Evolutionary conservation across 1,140 invertebrate genomes (phyloP), one percentile per base, ranked within the genome.

Genomic region (Bombus affinis): DNA sequence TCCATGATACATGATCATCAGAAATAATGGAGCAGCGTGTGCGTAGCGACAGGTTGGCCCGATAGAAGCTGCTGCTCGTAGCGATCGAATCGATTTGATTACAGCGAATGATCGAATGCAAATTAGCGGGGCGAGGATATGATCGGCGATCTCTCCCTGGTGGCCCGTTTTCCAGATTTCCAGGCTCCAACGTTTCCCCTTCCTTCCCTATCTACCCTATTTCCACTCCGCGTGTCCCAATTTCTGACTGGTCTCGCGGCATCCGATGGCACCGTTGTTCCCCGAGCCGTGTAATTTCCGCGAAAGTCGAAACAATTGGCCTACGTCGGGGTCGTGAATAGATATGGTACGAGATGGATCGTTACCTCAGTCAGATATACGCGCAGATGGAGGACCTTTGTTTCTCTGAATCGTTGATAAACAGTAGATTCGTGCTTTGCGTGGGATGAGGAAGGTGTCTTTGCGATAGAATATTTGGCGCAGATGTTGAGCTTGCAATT

Each of bases 91-190:
- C 81, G 85, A 90, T 89, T 90, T 87, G 88, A 89, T 89, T 84
- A 90, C 85, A 66, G 57, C 78, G 89, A 89, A 90, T 89, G 89
- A 90, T 90, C 86, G 89, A 90, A 90, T 90, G 89, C 89, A 90
- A 89, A 90, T 90, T 90, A 83, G 80, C 88, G 65, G 76, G 8
- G 74, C 76, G 53, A 71, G 83, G 62, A 82, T 84, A 89, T 87
- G 28, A 86, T 89, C 85, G 81, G n/a, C n/a, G 47, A 66, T 73
- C 76, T 53, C 47, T 76, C 80, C 75, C 75, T 32, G 70, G 65
- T 70, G 83, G 57, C 87, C 83, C 70, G 79, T 89, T 89, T 89
- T 81, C 85, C 76, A 87, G 84, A 89, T 89, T 87, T 89, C 81
- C 59, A 75, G n/a, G 32, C 37, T 76, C 22, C 37, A 47, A 37